A percentile compares a stretch with the other conserved stretches of the same genome.
Evolutionary conservation across 2,888 invertebrate genomes (phyloP).

Genomic region (Lepidochitona cinerea): DNA sequence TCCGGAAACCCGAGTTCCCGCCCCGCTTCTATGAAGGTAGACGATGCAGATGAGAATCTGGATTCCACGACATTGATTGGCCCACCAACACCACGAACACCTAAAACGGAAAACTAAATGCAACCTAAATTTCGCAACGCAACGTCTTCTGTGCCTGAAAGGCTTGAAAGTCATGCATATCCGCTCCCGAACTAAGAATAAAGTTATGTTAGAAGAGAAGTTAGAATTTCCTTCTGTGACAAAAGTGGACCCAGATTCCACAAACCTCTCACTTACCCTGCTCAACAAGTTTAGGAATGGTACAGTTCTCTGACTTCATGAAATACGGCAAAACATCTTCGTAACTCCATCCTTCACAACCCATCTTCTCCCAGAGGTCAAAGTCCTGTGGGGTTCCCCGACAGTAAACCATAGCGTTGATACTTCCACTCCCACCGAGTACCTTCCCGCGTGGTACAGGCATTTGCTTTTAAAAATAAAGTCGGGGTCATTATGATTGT

Average conservation of each 20-base stretch:
- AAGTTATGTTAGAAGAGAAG: too few relatives aligned
- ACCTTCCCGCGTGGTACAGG: slow-evolving; percentile 94
- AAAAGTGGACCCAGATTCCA: too few relatives aligned
- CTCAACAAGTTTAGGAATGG: slow-evolving; percentile 40
- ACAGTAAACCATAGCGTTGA: slow-evolving; percentile 93
- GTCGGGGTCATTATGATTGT: too few relatives aligned
- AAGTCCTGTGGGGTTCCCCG: slow-evolving; percentile 87
- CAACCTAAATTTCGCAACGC: too few relatives aligned
- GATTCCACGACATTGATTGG: slow-evolving; percentile 50
- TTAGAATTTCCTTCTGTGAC: too few relatives aligned
- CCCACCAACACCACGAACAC: slow-evolving; percentile 57
- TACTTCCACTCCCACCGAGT: slow-evolving; percentile 87
- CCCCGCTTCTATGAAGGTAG: slow-evolving; percentile 73
- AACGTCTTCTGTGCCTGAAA: too few relatives aligned
- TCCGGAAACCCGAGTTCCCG: slow-evolving; percentile 75
- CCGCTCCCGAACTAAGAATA: too few relatives aligned
- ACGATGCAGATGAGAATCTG: slow-evolving; percentile 41
- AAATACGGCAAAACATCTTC: slow-evolving; percentile 70
- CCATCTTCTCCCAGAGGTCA: slow-evolving; percentile 87
- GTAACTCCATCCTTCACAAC: slow-evolving; percentile 84
- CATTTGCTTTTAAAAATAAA: slow-evolving; percentile 75
- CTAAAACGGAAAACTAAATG: too few relatives aligned
- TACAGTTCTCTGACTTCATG: slow-evolving; percentile 73
- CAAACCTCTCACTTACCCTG: slow-evolving; percentile 46
- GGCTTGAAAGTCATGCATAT: too few relatives aligned